Evolutionary conservation across 2,888 invertebrate genomes (phyloP).

Genomic region (Heliconius aoede): DNA sequence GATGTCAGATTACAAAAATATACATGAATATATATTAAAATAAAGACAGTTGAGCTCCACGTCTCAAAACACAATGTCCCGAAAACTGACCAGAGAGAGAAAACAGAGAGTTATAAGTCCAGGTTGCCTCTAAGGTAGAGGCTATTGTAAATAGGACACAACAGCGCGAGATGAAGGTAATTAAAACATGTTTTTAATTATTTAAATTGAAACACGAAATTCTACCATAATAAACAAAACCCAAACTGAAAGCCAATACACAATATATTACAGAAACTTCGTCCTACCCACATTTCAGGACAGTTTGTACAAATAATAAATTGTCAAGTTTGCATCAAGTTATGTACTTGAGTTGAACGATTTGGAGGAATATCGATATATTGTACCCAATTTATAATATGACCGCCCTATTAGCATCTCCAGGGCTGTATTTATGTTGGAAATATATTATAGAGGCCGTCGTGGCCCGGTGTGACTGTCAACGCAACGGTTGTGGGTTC

Average conservation of each 20-base stretch:
- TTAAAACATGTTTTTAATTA: neutral
- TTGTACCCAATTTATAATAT: constrained; percentile 40
- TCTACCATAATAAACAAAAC: neutral
- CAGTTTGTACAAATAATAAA: constrained; percentile 38
- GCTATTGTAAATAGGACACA: no score
- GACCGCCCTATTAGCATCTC: constrained; percentile 37
- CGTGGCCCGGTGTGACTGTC: no score
- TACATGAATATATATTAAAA: no score
- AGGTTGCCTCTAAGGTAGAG: no score
- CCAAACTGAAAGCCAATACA: neutral
- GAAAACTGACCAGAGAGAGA: no score
- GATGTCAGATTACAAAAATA: no score
- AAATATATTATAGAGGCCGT: neutral
- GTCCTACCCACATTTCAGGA: constrained; percentile 14
- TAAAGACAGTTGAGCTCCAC: neutral
- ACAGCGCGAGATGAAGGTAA: no score
- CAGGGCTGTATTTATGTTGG: constrained; percentile 31
- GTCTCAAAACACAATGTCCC: neutral
- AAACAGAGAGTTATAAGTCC: no score
- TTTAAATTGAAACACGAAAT: neutral
- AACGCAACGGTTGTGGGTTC: neutral
- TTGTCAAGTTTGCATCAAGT: constrained; percentile 29
- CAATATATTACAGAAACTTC: constrained; percentile 7
- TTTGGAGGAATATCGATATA: constrained; percentile 42
- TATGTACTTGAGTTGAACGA: constrained; percentile 39